Percentiles rank a stretch among this genome's conserved stretches.
These are phyloP conservation scores for Clupea harengus DNA, from an alignment of 2,113 vertebrate species.

Conservation along the genomic window DNA sequence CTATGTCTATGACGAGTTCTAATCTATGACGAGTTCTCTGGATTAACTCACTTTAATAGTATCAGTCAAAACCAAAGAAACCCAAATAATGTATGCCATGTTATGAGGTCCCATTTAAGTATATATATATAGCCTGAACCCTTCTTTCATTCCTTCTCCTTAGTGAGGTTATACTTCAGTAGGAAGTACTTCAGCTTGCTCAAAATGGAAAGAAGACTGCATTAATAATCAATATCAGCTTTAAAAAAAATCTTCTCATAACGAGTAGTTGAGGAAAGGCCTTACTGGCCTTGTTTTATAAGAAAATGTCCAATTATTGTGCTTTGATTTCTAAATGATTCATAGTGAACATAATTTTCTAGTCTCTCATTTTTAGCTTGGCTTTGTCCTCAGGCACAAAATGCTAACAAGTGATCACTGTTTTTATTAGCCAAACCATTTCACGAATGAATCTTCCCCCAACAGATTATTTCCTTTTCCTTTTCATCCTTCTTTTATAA, in stretches of 20 bases:
- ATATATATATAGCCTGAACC: too few relatives aligned
- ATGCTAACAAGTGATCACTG: neutral
- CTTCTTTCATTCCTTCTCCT: too few relatives aligned
- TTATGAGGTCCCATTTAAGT: too few relatives aligned
- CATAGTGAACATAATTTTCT: neutral
- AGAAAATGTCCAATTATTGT: neutral
- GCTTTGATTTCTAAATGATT: neutral
- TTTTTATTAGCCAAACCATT: slow-evolving; percentile 16
- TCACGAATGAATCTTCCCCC: neutral
- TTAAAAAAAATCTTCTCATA: too few relatives aligned
- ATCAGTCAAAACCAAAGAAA: neutral
- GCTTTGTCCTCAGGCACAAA: slow-evolving; percentile 6
- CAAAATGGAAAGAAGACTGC: too few relatives aligned
- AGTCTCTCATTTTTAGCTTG: neutral
- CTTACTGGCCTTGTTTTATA: neutral
- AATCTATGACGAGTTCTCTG: neutral
- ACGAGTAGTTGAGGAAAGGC: neutral
- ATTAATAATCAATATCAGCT: too few relatives aligned
- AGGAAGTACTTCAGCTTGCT: too few relatives aligned
- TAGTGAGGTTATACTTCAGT: too few relatives aligned
- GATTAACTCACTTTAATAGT: neutral
- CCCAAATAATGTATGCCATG: neutral
- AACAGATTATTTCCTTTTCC: neutral
- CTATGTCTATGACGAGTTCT: neutral
- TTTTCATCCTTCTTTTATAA: neutral